Conservation (phyloP, 1,140 invertebrate species). For the Helicoverpa armigera region DNA sequence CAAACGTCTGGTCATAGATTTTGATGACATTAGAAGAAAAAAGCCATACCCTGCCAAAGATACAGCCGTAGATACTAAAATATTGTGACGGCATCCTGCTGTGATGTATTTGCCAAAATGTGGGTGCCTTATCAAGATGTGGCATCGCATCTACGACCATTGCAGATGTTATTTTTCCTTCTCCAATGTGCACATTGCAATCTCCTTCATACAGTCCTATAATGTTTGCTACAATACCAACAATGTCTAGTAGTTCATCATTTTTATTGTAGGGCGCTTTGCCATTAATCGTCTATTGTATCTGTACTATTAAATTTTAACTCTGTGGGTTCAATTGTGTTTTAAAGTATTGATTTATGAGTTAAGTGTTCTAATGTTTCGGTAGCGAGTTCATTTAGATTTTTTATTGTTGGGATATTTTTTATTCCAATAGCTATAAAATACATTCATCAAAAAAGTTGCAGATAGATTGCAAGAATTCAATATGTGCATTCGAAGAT, state of each 20-base stretch:
- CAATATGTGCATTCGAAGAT: neutral
- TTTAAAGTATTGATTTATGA: constrained; percentile 28
- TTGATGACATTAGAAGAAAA: constrained; percentile 60
- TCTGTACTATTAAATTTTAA: constrained; percentile 48
- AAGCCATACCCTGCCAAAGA: constrained; percentile 61
- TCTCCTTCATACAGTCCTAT: constrained; percentile 25
- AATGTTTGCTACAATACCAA: constrained; percentile 51
- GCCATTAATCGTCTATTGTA: constrained; percentile 52
- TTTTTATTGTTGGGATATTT: neutral
- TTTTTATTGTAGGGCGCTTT: constrained; percentile 57
- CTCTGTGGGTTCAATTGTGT: constrained; percentile 18
- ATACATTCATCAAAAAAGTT: neutral
- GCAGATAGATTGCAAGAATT: neutral
- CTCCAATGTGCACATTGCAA: constrained; percentile 52
- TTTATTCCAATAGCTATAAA: too few species aligned
- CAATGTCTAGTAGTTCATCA: constrained; percentile 60
- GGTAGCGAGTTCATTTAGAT: constrained; percentile 1
- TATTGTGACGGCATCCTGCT: constrained; percentile 85
- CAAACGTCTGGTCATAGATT: constrained; percentile 43
- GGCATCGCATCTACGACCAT: constrained; percentile 61
- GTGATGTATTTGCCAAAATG: constrained; percentile 83
- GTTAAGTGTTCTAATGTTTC: neutral
- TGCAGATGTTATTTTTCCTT: constrained; percentile 61
- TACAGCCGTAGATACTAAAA: constrained; percentile 80
- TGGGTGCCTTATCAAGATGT: constrained; percentile 82